These are phyloP conservation scores for Xylocopa sonorina DNA, from an alignment of 1,140 invertebrate genomes.

Conservation along the genomic window DNA sequence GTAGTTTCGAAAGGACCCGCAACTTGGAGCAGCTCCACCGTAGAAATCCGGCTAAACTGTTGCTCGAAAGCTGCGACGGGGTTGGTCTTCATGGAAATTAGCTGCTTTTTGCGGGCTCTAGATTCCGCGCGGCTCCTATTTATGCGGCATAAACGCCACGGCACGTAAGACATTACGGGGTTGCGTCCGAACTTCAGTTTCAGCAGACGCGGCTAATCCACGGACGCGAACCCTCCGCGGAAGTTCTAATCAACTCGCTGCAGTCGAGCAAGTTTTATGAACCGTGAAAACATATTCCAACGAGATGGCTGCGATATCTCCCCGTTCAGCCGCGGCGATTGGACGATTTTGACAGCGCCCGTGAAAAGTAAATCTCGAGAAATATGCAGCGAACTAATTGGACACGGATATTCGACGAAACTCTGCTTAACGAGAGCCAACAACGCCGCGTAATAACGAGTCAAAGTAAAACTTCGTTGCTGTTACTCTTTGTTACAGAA, in stretches of 20 bases:
- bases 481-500: too few relatives aligned
- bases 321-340: too few relatives aligned
- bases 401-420: too few relatives aligned
- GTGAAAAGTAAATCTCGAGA: too few relatives aligned
- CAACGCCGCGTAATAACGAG: too few relatives aligned
- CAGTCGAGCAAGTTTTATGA: slow-evolving; percentile 1
- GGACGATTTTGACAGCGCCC: neutral
- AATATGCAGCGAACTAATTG: too few relatives aligned
- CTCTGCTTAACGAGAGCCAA: too few relatives aligned
- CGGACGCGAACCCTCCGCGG: neutral
- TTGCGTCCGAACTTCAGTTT: slow-evolving; percentile 19
- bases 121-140: slow-evolving; percentile 18
- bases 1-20: neutral
- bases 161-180: neutral
- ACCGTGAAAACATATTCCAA: neutral
- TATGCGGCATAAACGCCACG: neutral
- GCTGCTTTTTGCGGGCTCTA: slow-evolving; percentile 7
- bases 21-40: neutral
- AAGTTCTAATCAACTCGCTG: slow-evolving; percentile 17
- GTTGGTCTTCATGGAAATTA: slow-evolving; percentile 4
- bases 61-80: slow-evolving; percentile 1
- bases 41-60: slow-evolving; percentile 19
- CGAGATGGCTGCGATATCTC: neutral
- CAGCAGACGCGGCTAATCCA: slow-evolving; percentile 3
- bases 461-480: too few relatives aligned